Percentiles rank a stretch among this genome's conserved stretches.
These are phyloP conservation scores for Conchocele bisecta DNA, from an alignment of 2,888 invertebrate genomes.

Conservation along the genomic window DNA sequence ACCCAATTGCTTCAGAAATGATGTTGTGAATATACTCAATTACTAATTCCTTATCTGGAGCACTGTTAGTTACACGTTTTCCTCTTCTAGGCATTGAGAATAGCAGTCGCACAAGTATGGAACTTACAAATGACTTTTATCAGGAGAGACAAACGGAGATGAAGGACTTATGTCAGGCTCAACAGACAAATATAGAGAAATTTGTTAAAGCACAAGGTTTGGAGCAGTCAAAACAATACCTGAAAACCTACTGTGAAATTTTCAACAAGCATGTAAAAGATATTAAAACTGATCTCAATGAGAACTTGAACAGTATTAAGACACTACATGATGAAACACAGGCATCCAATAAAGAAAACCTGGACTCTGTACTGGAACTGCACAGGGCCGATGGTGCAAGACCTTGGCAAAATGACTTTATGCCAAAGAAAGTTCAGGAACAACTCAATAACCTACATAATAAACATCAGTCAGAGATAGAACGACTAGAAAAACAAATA, in stretches of 20 bases:
- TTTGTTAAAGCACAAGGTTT: constrained; percentile 22
- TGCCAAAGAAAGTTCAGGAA: constrained; percentile 53
- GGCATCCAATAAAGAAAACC: constrained; percentile 10
- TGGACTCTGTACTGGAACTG: not conserved
- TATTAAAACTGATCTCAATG: constrained; percentile 20
- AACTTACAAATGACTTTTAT: constrained; percentile 16
- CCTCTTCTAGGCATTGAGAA: no score
- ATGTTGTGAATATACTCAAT: no score
- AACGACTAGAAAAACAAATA: constrained; percentile 57
- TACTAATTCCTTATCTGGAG: no score
- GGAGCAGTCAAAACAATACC: constrained; percentile 40
- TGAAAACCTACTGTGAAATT: constrained; percentile 33
- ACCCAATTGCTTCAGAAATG: no score
- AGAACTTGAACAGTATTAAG: constrained; percentile 30
- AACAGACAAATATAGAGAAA: constrained; percentile 40
- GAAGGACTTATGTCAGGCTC: constrained; percentile 32
- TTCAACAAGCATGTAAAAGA: constrained; percentile 17
- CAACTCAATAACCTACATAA: constrained; percentile 64
- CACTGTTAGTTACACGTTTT: no score
- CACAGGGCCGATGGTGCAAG: not conserved
- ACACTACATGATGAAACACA: constrained; percentile 28
- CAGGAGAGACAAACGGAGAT: constrained; percentile 41
- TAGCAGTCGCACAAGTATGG: no score
- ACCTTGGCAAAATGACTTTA: constrained; percentile 45
- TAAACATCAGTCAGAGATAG: constrained; percentile 64